A percentile compares a stretch with the other conserved stretches of the same genome.
Evolutionary conservation across 2,797 vertebrate genomes (phyloP).

Genomic region (Rhinichthys osculus): DNA sequence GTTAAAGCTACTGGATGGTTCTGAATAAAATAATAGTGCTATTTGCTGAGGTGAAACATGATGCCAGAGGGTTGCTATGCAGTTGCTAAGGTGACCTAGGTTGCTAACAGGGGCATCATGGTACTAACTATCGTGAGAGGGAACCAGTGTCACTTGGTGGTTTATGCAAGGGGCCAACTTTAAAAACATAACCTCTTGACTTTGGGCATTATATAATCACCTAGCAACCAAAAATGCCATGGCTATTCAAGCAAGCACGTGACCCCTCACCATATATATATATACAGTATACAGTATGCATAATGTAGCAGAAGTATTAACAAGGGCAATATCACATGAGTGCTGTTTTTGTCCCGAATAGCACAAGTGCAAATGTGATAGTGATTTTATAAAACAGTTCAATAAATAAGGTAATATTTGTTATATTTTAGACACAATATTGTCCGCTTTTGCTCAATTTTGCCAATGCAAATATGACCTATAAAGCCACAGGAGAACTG

Average conservation of each 20-base stretch:
- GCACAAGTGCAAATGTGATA: not conserved
- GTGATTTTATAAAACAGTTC: not conserved
- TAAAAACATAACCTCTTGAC: not conserved
- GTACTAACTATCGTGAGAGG: not conserved
- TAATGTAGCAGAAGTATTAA: too few species aligned
- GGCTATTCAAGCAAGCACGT: not conserved
- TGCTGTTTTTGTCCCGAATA: not conserved
- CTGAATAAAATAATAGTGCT: not conserved
- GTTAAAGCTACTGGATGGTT: not conserved
- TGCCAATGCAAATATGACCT: too few species aligned
- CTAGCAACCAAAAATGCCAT: not conserved
- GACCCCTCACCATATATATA: not conserved
- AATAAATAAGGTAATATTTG: not conserved
- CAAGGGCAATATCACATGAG: too few species aligned
- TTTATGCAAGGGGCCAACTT: not conserved
- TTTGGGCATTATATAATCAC: not conserved
- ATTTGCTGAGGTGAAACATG: not conserved
- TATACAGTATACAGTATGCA: too few species aligned
- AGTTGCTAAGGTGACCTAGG: not conserved
- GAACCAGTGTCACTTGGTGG: not conserved
- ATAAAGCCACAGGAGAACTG: too few species aligned
- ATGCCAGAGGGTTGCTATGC: not conserved
- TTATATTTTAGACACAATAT: not conserved
- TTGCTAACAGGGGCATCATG: not conserved
- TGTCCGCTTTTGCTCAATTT: not conserved